phyloP scores from a whole-genome alignment of 2,888 invertebrate genomes.

The Tiphia femorata region DNA sequence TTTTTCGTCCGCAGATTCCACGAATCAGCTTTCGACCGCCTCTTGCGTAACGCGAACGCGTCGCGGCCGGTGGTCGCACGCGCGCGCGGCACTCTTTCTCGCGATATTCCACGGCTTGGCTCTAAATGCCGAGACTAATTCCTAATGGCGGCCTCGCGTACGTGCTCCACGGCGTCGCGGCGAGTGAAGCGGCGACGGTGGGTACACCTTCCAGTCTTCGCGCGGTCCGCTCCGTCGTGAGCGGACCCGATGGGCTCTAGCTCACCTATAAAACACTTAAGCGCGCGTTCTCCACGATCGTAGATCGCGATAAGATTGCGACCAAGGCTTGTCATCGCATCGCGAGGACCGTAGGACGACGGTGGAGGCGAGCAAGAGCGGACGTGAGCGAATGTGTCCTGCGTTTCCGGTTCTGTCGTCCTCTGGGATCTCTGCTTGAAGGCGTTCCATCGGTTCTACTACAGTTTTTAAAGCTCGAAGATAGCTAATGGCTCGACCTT shows the following conservation, averaged over 20 bases:
- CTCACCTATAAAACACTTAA: slow-evolving; percentile 30
- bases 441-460: too few species aligned
- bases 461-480: too few species aligned
- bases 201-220: too few species aligned
- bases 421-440: too few species aligned
- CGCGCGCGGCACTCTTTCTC: slow-evolving; percentile 16
- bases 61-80: not conserved
- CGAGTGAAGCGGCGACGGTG: not conserved
- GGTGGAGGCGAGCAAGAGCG: slow-evolving; percentile 5
- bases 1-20: too few species aligned
- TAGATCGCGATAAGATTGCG: slow-evolving; percentile 43
- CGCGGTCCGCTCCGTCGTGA: slow-evolving; percentile 1
- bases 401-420: too few species aligned
- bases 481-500: too few species aligned
- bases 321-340: slow-evolving; percentile 40
- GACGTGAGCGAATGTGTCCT: not conserved
- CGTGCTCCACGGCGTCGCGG: not conserved
- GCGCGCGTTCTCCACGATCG: slow-evolving; percentile 29
- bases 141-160: slow-evolving; percentile 25
- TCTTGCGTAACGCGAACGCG: too few species aligned
- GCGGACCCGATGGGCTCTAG: slow-evolving; percentile 12
- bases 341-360: slow-evolving; percentile 14
- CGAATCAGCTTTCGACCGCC: too few species aligned
- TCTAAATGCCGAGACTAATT: slow-evolving; percentile 38
- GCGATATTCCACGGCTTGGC: slow-evolving; percentile 9